These are phyloP conservation scores for Enteromius trimaculatus DNA, from an alignment of 2,797 vertebrate genomes.

Conservation along the genomic window DNA sequence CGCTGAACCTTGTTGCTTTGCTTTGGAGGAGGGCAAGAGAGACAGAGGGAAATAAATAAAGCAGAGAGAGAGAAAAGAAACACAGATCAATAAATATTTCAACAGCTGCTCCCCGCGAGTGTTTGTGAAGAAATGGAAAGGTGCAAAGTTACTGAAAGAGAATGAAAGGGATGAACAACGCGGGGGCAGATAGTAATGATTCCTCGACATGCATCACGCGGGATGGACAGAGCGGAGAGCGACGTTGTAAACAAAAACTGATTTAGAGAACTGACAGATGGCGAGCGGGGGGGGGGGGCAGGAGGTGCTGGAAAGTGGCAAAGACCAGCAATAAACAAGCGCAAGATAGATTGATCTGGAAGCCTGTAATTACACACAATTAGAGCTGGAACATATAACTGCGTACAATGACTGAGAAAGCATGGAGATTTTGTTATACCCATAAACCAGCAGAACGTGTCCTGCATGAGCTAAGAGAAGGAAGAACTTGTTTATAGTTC, in stretches of 20 bases:
- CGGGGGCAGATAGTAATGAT: background rate
- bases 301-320: conserved; percentile 34
- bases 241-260: conserved; percentile 35
- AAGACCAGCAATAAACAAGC: conserved; percentile 36
- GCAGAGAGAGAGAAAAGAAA: conserved; percentile 63
- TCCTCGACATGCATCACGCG: background rate
- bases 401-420: background rate
- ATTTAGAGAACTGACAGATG: conserved; percentile 37
- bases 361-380: conserved; percentile 69
- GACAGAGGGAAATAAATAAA: conserved; percentile 76
- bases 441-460: background rate
- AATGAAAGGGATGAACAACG: conserved; percentile 11
- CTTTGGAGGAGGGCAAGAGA: conserved; percentile 59
- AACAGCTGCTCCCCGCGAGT: conserved; percentile 75
- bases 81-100: conserved; percentile 87
- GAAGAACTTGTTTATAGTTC: background rate
- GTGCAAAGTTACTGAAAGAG: background rate
- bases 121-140: conserved; percentile 20
- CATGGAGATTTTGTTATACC: background rate
- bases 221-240: background rate
- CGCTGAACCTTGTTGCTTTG: conserved; percentile 33
- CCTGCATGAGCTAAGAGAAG: background rate
- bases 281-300: background rate
- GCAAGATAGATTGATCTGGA: conserved; percentile 70
- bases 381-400: background rate